Base-by-base conservation (phyloP, 1,140 invertebrate genomes). In the Neoseiulus cucumeris region DNA sequence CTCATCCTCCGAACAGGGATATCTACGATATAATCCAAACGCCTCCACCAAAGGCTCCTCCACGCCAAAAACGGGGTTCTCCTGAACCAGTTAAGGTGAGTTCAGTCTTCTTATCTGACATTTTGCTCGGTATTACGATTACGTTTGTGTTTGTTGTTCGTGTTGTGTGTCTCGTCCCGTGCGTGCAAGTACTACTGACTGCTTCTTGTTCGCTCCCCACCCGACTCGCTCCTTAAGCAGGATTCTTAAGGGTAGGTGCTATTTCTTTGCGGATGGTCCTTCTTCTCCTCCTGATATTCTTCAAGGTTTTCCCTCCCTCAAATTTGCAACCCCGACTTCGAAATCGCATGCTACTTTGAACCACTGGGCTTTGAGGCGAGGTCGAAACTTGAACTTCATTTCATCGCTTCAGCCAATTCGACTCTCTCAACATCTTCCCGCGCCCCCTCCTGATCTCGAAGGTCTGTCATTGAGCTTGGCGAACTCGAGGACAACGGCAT, bases 11-110 rank as follows among this genome's bases (percentile, higher is more conserved):
- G 4, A 59, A 17, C 51, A 59, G 51, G 22, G 51, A 59, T 33
- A 59, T 59, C 33, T 59, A 59, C 51, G 51, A 59, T 9, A 59
- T 59, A 12, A 59, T 59, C 17, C 51, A 59, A 25, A 59, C 51
- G 17, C 51, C 51, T 17, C 51, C 51, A 25, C 51, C 51, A 33
- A 59, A 59, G 22, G 51, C 51, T 17, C 51, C 51, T n/a, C 51
- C 51, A 59, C 51, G 51, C 25, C 51, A 59, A 25, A 59, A 59
- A 59, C 51, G 51, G 14, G 51, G 51, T 25, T 59, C 51, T 17
- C 51, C 51, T 17, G 51, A 59, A 59, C 51, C 51, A 25, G 51
- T 59, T 33, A 59, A 59, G 51, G 51, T 59, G 22, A 33, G 51
- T 29, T 7, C 4, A 17, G 14, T 25, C 14, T 17, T 59, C 12